Evolutionary conservation across 2,888 invertebrate species (phyloP).

Genomic region (Molanna angustata): DNA sequence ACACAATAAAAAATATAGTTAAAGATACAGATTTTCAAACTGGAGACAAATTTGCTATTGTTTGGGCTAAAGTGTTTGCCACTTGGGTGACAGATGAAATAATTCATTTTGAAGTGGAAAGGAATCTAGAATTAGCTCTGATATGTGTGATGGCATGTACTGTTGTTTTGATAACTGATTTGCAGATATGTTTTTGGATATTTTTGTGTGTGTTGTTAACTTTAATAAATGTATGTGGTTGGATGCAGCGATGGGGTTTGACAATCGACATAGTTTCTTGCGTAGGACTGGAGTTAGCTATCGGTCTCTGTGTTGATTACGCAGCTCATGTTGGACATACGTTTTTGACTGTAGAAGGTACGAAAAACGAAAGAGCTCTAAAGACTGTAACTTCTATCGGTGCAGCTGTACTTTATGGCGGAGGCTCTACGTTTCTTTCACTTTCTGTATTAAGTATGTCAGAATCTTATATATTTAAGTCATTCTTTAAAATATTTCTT

Average conservation of each 20-base stretch:
- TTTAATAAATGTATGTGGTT: slow-evolving; percentile 70
- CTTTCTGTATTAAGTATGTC: slow-evolving; percentile 68
- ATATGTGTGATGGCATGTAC: slow-evolving; percentile 80
- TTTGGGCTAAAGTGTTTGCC: slow-evolving; percentile 70
- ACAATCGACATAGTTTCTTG: slow-evolving; percentile 81
- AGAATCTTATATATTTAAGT: slow-evolving; percentile 71
- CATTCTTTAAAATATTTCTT: slow-evolving; percentile 74
- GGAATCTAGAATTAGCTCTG: slow-evolving; percentile 73
- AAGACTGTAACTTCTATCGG: slow-evolving; percentile 71
- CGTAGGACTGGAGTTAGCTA: slow-evolving; percentile 75
- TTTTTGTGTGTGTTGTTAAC: slow-evolving; percentile 72
- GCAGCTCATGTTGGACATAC: slow-evolving; percentile 80
- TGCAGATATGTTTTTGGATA: slow-evolving; percentile 76
- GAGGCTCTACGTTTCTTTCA: slow-evolving; percentile 73
- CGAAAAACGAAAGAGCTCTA: slow-evolving; percentile 56
- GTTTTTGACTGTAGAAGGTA: slow-evolving; percentile 63
- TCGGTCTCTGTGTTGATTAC: slow-evolving; percentile 82
- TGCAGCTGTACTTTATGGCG: slow-evolving; percentile 73
- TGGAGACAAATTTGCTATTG: slow-evolving; percentile 61
- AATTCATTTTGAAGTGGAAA: slow-evolving; percentile 70
- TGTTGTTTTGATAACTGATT: slow-evolving; percentile 68
- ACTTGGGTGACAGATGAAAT: slow-evolving; percentile 78
- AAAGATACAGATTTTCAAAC: slow-evolving; percentile 57
- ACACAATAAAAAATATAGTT: slow-evolving; percentile 57
- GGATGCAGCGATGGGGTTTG: slow-evolving; percentile 78